phyloP scores from a whole-genome alignment of 2,888 invertebrate genomes.

The Idaea dimidiata region DNA sequence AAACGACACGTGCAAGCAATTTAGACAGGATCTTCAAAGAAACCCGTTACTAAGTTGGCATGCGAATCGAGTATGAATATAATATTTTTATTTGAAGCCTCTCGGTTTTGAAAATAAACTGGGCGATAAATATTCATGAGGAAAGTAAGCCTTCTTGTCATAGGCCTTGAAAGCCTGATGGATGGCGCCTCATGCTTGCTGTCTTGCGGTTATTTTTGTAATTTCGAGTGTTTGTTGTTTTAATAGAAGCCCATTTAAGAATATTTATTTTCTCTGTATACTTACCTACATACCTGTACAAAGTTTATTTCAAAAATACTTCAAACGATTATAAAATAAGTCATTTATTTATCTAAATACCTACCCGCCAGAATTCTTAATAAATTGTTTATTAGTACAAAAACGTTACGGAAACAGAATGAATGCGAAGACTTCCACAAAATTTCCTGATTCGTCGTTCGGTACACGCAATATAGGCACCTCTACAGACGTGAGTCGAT shows the following conservation, averaged over 20 bases:
- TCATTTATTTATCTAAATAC: too few relatives aligned
- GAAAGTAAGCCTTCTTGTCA: constrained; percentile 72
- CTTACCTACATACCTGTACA: neutral
- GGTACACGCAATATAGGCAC: constrained; percentile 24
- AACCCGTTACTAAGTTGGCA: constrained; percentile 29
- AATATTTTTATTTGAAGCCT: constrained; percentile 48
- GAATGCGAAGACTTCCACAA: constrained; percentile 51
- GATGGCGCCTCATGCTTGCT: constrained; percentile 59
- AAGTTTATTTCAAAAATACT: neutral
- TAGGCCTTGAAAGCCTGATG: constrained; percentile 70
- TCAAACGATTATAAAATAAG: too few relatives aligned
- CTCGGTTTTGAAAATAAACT: constrained; percentile 58
- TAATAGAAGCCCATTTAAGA: neutral
- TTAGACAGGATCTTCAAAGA: constrained; percentile 33
- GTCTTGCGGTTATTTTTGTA: constrained; percentile 30
- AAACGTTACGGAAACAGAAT: constrained; percentile 27
- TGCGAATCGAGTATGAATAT: constrained; percentile 45
- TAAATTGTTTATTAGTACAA: neutral
- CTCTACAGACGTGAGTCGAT: constrained; percentile 31
- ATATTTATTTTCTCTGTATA: neutral
- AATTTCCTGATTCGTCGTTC: constrained; percentile 46
- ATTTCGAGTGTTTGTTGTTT: constrained; percentile 1
- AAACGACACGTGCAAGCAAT: constrained; percentile 27
- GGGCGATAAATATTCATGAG: constrained; percentile 72
- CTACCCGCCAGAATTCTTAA: neutral